Evolutionary conservation across 2,888 invertebrate genomes (phyloP), one percentile per base, ranked within the genome.

Genomic region (Tribolium freemani): DNA sequence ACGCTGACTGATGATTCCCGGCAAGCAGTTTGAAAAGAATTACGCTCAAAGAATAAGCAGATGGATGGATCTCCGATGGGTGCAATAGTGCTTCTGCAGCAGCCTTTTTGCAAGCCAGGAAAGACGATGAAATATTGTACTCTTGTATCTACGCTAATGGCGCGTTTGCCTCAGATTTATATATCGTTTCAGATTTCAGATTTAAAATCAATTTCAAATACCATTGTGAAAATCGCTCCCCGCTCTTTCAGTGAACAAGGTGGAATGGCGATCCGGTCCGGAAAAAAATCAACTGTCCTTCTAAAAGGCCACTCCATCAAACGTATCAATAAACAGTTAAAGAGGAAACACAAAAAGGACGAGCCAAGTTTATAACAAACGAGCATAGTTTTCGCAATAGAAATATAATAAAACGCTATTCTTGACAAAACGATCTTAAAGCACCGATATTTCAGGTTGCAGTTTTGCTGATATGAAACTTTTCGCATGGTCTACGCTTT

Each of bases 1-100:
- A 86, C 86, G 86, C 83, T 86, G 86, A 86, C 85, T 85, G 86
- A 86, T 86, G 85, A 84, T 85, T 82, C 82, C 79, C 73, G 80
- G 79, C 81, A 76, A 82, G 78, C 80, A 78, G 81, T 82, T 83
- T 83, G 81, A 84, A 85, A 85, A 85, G 84, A 85, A 84, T 83
- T 83, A 83, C 82, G 80, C 79, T 78, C 81, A 79, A 83, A 85
- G 84, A 84, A 84, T 84, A 83, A 84, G 83, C 83, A 83, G 84
- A 84, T 85, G 84, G 84, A 85, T 84, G 84, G 84, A 83, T 84
- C 81, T 82, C 78, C 81, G 81, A 82, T 80, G 80, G 80, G 77
- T 81, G 81, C 82, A 83, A 81, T 83, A 80, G 79, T 80, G 80
- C 79, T 79, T 76, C 74, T 76, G 77, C 80, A 79, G 72, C 75